Base-by-base conservation (phyloP, 2,888 invertebrate species). In the Eudemis profundana region DNA sequence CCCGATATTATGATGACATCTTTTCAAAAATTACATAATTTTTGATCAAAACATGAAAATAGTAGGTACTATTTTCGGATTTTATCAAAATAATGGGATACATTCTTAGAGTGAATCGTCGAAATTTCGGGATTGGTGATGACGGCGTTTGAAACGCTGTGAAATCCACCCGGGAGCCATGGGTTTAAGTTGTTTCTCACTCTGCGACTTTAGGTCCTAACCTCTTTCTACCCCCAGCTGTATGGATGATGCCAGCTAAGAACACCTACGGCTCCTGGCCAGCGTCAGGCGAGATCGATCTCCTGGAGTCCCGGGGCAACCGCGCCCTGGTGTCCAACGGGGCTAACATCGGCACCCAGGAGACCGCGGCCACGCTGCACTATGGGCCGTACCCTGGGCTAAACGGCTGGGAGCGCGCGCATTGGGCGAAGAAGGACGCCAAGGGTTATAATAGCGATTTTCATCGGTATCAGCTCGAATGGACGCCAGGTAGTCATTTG, bases 201-300 rank as follows among this genome's bases (percentile, higher is more conserved):
- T n/a, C n/a, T n/a, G n/a, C n/a, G n/a, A n/a, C n/a, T n/a, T n/a
- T n/a, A n/a, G n/a, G n/a, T n/a, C n/a, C n/a, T n/a, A n/a, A n/a
- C n/a, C n/a, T n/a, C n/a, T n/a, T n/a, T n/a, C n/a, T n/a, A n/a
- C n/a, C n/a, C n/a, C n/a, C n/a, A 95, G 95, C 95, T 27, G 93
- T 96, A 70, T 95, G 95, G 95, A 78, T 96, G 82, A 86, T 95
- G 91, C 96, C 96, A 0, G 87, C 92, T 0, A 79, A 91, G 77
- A 94, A 94, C 74, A 80, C 79, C 0, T 96, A 96, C 78, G 95
- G 95, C 1, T 82, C 86, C 0, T 96, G 95, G 95, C 95, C 95
- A 0, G 79, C 93, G 3, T 95, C 95, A 19, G 96, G 96, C 3
- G 95, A 96, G 86, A 95, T 96, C 67, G 95, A 96, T 76, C 82